Percentiles rank a stretch among this genome's conserved stretches.
phyloP scores from a whole-genome alignment of 2,888 invertebrate genomes.

The Amphipyra berbera region DNA sequence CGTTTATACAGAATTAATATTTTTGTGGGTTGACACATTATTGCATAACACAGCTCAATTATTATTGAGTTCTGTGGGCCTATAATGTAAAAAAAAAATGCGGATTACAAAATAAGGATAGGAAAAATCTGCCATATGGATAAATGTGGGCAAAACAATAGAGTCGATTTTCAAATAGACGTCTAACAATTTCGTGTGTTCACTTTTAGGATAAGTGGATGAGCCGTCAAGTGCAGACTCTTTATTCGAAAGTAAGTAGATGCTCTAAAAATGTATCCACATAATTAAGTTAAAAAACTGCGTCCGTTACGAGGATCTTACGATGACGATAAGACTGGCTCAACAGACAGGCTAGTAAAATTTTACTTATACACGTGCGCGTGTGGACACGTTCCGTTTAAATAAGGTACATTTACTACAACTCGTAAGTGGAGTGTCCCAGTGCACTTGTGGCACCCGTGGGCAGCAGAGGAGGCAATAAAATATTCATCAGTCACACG shows the following conservation, averaged over 20 bases:
- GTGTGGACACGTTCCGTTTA: constrained; percentile 44
- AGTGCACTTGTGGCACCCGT: constrained; percentile 65
- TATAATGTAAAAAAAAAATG: no score
- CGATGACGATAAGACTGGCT: constrained; percentile 56
- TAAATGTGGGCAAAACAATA: constrained; percentile 16
- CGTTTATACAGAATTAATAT: no score
- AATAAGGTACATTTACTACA: constrained; percentile 45
- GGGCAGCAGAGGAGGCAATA: constrained; percentile 80
- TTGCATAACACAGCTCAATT: no score
- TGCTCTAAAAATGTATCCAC: constrained; percentile 3
- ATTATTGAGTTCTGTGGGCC: no score
- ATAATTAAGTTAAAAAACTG: not conserved
- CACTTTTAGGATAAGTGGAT: constrained; percentile 12
- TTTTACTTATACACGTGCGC: constrained; percentile 19
- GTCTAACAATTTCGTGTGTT: not conserved
- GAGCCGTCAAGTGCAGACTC: not conserved
- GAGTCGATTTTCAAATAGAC: not conserved
- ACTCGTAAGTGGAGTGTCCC: constrained; percentile 46
- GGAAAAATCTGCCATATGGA: no score
- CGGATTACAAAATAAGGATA: no score
- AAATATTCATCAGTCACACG: constrained; percentile 86
- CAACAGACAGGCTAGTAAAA: constrained; percentile 33
- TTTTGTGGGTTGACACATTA: no score
- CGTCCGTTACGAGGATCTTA: constrained; percentile 17
- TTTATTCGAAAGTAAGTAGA: not conserved